Conservation (phyloP, 2,888 invertebrate genomes). For the Antheraea assamensis region DNA sequence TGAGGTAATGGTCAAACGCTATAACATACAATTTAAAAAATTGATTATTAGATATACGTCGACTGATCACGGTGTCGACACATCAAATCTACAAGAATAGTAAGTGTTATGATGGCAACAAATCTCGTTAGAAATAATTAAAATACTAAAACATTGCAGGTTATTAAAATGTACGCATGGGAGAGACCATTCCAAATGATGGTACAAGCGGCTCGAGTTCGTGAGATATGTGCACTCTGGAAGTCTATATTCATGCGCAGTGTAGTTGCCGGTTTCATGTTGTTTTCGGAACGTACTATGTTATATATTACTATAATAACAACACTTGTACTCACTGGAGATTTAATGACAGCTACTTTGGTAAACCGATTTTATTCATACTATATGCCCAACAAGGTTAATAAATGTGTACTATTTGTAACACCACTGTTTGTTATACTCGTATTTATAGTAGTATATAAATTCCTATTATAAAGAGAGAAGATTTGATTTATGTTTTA, state of each 20-base stretch:
- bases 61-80: too few species aligned
- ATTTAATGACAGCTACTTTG: background rate
- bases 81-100: too few species aligned
- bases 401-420: background rate
- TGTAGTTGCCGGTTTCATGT: background rate
- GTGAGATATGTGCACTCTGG: constrained; percentile 80
- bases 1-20: too few species aligned
- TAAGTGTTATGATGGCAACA: too few species aligned
- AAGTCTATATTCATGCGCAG: constrained; percentile 74
- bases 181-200: constrained; percentile 91
- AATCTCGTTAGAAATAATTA: too few species aligned
- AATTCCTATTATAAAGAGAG: too few species aligned
- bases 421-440: background rate
- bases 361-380: constrained; percentile 1
- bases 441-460: too few species aligned
- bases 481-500: too few species aligned
- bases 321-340: background rate
- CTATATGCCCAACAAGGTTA: background rate
- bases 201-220: constrained; percentile 81
- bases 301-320: background rate
- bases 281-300: background rate
- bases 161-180: constrained; percentile 88
- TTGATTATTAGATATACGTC: too few species aligned
- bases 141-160: background rate
- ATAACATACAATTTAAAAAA: too few species aligned